A percentile compares a stretch with the other conserved stretches of the same genome.
These are phyloP conservation scores for Tromatobia lineatoria DNA, from an alignment of 2,888 invertebrate species.

Conservation along the genomic window DNA sequence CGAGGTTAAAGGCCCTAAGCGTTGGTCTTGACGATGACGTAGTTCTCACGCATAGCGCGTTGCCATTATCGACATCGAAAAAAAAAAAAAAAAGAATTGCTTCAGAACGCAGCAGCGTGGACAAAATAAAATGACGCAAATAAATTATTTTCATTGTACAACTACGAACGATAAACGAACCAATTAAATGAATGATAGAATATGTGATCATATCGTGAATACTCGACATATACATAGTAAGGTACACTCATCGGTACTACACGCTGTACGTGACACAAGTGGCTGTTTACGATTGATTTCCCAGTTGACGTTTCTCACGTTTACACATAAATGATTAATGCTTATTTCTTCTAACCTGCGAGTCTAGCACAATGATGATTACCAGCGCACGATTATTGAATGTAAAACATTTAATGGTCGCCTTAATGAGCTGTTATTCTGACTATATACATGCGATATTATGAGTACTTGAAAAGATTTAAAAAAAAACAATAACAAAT, in stretches of 20 bases:
- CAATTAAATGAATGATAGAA: too few relatives aligned
- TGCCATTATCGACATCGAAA: slow-evolving; percentile 7
- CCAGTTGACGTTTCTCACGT: slow-evolving; percentile 20
- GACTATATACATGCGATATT: not conserved
- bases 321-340: slow-evolving; percentile 3
- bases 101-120: not conserved
- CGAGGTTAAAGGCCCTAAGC: slow-evolving; percentile 41
- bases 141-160: not conserved
- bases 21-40: slow-evolving; percentile 12
- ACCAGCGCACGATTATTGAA: not conserved
- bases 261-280: slow-evolving; percentile 27
- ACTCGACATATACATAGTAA: not conserved
- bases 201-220: not conserved
- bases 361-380: not conserved
- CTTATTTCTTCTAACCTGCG: not conserved
- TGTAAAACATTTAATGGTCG: not conserved
- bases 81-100: not conserved
- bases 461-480: too few relatives aligned
- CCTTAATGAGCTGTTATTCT: not conserved
- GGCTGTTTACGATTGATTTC: slow-evolving; percentile 56
- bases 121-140: not conserved
- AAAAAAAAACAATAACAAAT: not conserved
- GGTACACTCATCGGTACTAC: slow-evolving; percentile 32
- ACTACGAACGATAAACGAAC: not conserved
- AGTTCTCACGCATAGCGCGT: not conserved